Percentiles rank a stretch among this genome's conserved stretches.
Evolutionary conservation across 2,888 invertebrate species (phyloP).

Genomic region (Zaprionus lineosus): DNA sequence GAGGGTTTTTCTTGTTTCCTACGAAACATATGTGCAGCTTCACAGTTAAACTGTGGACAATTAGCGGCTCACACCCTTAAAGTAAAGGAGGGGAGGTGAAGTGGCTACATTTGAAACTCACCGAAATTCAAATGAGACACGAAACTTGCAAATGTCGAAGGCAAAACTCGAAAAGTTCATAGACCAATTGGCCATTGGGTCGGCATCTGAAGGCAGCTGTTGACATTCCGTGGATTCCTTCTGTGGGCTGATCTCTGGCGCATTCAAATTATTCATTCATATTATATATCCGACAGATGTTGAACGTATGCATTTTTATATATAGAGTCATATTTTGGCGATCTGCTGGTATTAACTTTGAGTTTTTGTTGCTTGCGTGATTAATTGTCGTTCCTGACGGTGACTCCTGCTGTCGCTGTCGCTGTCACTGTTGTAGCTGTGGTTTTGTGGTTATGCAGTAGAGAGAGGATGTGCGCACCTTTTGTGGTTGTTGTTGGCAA

Average conservation of each 20-base stretch:
- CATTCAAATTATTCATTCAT: too few relatives aligned
- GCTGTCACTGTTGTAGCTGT: constrained; percentile 23
- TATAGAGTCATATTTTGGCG: too few relatives aligned
- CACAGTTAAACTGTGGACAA: constrained; percentile 61
- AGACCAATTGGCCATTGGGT: not conserved
- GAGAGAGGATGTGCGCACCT: constrained; percentile 27
- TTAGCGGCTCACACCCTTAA: constrained; percentile 58
- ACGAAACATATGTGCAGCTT: constrained; percentile 72
- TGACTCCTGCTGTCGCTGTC: constrained; percentile 37
- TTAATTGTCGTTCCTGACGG: constrained; percentile 41
- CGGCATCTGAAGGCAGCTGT: too few relatives aligned
- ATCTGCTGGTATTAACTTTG: too few relatives aligned
- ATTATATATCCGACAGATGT: too few relatives aligned
- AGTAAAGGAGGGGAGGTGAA: too few relatives aligned
- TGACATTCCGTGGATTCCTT: too few relatives aligned
- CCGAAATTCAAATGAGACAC: constrained; percentile 39
- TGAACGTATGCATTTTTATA: too few relatives aligned
- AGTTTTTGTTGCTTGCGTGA: constrained; percentile 53
- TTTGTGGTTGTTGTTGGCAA: constrained; percentile 28
- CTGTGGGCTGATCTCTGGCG: too few relatives aligned
- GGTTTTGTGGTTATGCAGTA: constrained; percentile 28
- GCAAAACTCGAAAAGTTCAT: not conserved
- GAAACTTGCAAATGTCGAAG: constrained; percentile 12
- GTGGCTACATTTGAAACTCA: constrained; percentile 30
- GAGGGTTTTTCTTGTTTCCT: constrained; percentile 7